Conservation (phyloP, 2,797 vertebrate genomes). For the Premnoplex brunnescens region DNA sequence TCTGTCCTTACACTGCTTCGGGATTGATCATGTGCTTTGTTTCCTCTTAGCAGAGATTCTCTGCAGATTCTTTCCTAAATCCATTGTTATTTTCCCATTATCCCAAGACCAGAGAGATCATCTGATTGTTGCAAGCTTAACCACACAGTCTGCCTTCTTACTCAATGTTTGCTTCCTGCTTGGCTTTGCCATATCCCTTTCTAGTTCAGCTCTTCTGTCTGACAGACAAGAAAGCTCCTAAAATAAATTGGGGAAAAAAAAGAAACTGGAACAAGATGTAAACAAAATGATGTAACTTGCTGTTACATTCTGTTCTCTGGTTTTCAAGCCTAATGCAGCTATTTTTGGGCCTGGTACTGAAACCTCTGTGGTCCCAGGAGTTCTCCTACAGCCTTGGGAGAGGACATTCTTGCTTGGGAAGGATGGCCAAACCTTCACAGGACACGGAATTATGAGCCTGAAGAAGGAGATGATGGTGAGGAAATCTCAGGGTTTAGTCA, state of each 20-base stretch:
- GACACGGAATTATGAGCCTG: neutral
- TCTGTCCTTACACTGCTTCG: neutral
- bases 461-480: neutral
- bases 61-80: neutral
- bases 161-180: neutral
- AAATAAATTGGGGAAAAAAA: conserved; percentile 34
- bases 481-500: neutral
- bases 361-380: neutral
- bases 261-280: conserved; percentile 25
- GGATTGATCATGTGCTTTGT: neutral
- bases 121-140: neutral
- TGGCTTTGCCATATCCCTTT: neutral
- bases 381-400: neutral
- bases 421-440: neutral
- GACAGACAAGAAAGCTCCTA: conserved; percentile 30
- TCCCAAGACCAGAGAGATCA: neutral
- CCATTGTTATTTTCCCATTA: neutral
- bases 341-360: neutral
- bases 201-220: neutral
- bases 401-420: neutral
- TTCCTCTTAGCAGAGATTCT: neutral
- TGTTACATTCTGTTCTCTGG: conserved; percentile 19
- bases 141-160: neutral
- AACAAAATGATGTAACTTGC: conserved; percentile 22
- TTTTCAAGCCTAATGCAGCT: neutral